These are phyloP conservation scores for Lagenorhynchus albirostris DNA, from an alignment of 2,113 vertebrate genomes.

Conservation along the genomic window DNA sequence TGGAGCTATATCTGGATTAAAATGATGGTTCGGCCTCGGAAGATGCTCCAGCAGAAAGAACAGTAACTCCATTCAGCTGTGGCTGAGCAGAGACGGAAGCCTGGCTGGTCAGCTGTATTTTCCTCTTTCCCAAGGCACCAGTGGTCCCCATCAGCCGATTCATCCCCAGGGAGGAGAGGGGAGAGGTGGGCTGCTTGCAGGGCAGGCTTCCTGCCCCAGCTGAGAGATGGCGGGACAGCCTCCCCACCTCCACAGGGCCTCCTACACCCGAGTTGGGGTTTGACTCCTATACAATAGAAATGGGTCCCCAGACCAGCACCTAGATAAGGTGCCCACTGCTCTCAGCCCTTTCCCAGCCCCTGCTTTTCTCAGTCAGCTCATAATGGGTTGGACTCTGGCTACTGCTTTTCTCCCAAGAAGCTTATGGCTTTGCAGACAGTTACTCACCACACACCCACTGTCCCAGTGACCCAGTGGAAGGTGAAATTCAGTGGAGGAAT, in stretches of 20 bases:
- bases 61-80: constrained; percentile 22
- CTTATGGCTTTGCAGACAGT: background rate
- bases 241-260: background rate
- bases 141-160: constrained; percentile 54
- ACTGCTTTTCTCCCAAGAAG: background rate
- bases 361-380: background rate
- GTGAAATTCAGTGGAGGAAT: background rate
- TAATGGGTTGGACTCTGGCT: background rate
- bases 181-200: constrained; percentile 22
- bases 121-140: constrained; percentile 31
- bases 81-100: background rate
- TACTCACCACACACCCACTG: background rate
- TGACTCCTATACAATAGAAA: background rate
- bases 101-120: background rate
- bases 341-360: background rate
- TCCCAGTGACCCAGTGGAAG: background rate
- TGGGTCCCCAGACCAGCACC: background rate
- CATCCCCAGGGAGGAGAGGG: constrained; percentile 13
- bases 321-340: background rate
- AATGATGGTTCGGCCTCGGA: background rate
- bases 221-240: background rate
- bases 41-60: background rate
- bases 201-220: background rate
- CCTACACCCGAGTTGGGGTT: background rate
- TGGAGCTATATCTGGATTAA: background rate